A percentile compares a stretch with the other conserved stretches of the same genome.
Conservation (phyloP, 2,797 vertebrate species). For the Silurus lanzhouensis region DNA sequence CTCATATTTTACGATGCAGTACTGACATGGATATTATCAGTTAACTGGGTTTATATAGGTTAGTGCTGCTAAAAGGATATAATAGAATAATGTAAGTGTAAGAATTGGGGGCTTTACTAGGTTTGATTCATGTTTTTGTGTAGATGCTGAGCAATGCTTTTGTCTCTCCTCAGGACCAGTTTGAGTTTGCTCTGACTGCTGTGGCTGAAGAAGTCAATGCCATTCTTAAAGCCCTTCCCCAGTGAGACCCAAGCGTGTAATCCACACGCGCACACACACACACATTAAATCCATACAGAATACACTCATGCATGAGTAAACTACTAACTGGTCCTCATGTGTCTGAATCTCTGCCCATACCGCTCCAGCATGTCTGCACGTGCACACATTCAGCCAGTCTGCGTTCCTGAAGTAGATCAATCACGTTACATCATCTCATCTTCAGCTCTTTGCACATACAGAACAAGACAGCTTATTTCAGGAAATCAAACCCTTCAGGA, state of each 20-base stretch:
- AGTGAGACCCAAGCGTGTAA: conserved; percentile 70
- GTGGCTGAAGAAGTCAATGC: conserved; percentile 96
- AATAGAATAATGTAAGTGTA: background rate
- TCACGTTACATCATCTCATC: background rate
- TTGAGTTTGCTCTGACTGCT: conserved; percentile 94
- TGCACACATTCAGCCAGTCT: conserved; percentile 10
- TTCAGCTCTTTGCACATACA: background rate
- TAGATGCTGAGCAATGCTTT: conserved; percentile 25
- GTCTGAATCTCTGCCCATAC: background rate
- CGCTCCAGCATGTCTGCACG: conserved; percentile 3
- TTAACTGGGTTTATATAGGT: background rate
- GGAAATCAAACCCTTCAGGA: background rate
- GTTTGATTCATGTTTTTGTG: background rate
- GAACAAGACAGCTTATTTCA: background rate
- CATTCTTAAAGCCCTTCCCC: conserved; percentile 94
- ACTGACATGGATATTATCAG: background rate
- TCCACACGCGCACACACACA: conserved; percentile 22
- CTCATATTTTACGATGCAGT: background rate
- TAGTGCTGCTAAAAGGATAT: background rate
- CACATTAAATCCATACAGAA: background rate
- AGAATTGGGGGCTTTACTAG: background rate
- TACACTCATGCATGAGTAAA: conserved; percentile 30
- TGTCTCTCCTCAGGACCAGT: conserved; percentile 85
- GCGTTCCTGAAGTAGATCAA: conserved; percentile 18
- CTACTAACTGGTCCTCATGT: conserved; percentile 3